Conservation (phyloP, 2,113 vertebrate species). For the Dendropsophus ebraccatus region DNA sequence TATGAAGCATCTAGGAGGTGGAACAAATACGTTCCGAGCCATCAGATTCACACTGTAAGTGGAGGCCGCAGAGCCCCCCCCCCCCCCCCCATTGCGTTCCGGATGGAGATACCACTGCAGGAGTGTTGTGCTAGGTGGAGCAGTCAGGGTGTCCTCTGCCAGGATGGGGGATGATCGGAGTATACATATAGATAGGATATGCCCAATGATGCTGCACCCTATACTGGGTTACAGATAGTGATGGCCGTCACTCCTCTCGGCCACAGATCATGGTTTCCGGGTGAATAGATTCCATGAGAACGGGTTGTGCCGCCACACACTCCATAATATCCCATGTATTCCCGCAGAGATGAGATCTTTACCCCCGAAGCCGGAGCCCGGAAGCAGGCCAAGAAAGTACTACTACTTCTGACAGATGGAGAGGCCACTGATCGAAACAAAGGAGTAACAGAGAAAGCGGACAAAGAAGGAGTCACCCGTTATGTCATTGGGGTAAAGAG, state of each 20-base stretch:
- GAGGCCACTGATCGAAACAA: not conserved
- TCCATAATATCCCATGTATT: not conserved
- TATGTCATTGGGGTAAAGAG: slow-evolving; percentile 41
- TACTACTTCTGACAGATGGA: slow-evolving; percentile 24
- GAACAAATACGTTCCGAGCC: not conserved
- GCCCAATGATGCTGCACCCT: too few relatives aligned
- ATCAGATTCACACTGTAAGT: slow-evolving; percentile 41
- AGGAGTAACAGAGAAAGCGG: not conserved
- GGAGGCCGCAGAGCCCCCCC: too few relatives aligned
- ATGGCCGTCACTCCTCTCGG: too few relatives aligned
- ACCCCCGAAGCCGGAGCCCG: not conserved
- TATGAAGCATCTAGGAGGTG: not conserved
- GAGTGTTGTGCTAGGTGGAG: too few relatives aligned
- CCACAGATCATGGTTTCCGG: too few relatives aligned
- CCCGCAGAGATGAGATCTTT: slow-evolving; percentile 14
- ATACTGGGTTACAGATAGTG: too few relatives aligned
- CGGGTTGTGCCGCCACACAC: too few relatives aligned
- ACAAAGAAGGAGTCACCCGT: not conserved
- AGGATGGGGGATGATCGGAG: too few relatives aligned
- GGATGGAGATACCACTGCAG: not conserved
- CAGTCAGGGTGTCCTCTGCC: too few relatives aligned
- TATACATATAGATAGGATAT: too few relatives aligned
- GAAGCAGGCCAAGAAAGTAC: slow-evolving; percentile 16
- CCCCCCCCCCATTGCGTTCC: not conserved
- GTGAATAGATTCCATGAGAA: too few relatives aligned